Evolutionary conservation across 2,888 invertebrate genomes (phyloP).

Genomic region (Ypsolopha scabrella): DNA sequence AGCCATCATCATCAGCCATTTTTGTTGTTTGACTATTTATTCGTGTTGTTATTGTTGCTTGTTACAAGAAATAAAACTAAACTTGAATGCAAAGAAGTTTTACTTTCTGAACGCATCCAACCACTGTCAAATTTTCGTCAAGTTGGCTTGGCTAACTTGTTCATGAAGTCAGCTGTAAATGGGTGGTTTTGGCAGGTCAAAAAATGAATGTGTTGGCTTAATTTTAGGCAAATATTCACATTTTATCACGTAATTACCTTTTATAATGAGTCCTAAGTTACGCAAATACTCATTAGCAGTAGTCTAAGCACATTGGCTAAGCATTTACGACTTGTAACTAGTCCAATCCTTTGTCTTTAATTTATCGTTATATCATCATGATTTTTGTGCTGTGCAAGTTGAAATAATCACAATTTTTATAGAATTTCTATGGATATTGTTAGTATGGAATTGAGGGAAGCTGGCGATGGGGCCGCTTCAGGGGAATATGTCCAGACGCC

Average conservation of each 20-base stretch:
- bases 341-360: not conserved
- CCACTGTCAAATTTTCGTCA: slow-evolving; percentile 1
- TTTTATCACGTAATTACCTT: slow-evolving; percentile 20
- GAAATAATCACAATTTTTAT: slow-evolving; percentile 1
- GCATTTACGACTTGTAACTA: slow-evolving; percentile 8
- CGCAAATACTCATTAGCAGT: slow-evolving; percentile 25
- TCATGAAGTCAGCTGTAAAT: slow-evolving; percentile 7
- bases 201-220: slow-evolving; percentile 48
- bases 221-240: slow-evolving; percentile 23
- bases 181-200: slow-evolving; percentile 21
- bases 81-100: too few relatives aligned
- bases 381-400: slow-evolving; percentile 5
- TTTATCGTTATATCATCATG: slow-evolving; percentile 29
- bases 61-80: too few relatives aligned
- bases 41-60: too few relatives aligned
- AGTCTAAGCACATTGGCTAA: slow-evolving; percentile 24
- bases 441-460: slow-evolving; percentile 59
- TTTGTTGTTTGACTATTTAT: too few relatives aligned
- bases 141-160: slow-evolving; percentile 8
- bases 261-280: slow-evolving; percentile 26
- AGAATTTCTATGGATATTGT: slow-evolving; percentile 28
- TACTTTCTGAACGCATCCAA: not conserved
- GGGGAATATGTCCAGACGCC: slow-evolving; percentile 43
- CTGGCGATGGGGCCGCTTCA: slow-evolving; percentile 56
- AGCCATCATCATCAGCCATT: too few relatives aligned